Evolutionary conservation across 53 echinoderm and acorn worm species (phyloP), one percentile per base, ranked within the genome.

Genomic region (Paracentrotus lividus): DNA sequence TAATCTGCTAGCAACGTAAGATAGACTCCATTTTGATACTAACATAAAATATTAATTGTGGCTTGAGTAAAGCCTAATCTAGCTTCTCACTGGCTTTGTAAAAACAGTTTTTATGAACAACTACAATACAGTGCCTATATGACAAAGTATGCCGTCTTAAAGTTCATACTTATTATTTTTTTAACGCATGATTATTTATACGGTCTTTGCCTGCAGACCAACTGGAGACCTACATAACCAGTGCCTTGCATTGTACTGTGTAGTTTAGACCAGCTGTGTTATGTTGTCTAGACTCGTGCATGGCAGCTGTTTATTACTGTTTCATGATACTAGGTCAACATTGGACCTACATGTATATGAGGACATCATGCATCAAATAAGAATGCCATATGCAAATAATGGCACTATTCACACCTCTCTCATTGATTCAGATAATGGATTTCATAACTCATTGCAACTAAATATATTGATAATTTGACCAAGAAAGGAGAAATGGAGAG

Each of bases 231-330:
- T 21, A 57, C n/a, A 20, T 57, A 0, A 10, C 3, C 57, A 57
- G 7, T 57, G 16, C 21, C 3, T n/a, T 45, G 44, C 15, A 2
- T 24, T 40, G n/a, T 9, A 86, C 3, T 8, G 3, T 8, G 47
- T 26, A 47, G 26, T 38, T 52, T 24, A 44, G 0, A 53, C 54
- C 86, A 86, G 86, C 86, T 86, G 86, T 86, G 56, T 38, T 54
- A 18, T 29, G 86, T 86, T 86, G 86, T 86, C 86, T 86, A 86
- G 86, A 86, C 86, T 86, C 54, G 56, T 56, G 56, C 56, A 86
- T 86, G 86, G 7, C 86, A 56, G 55, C 31, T 86, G 86, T 56
- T 86, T 86, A 56, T 56, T 86, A 86, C 12, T 3, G 55, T 86
- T 86, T 38, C 20, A 36, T 56, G 86, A 86, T 86, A 56, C 86